Percentiles rank a stretch among this genome's conserved stretches.
These are phyloP conservation scores for Hippocampus abdominalis DNA, from an alignment of 2,113 vertebrate species.

Conservation along the genomic window DNA sequence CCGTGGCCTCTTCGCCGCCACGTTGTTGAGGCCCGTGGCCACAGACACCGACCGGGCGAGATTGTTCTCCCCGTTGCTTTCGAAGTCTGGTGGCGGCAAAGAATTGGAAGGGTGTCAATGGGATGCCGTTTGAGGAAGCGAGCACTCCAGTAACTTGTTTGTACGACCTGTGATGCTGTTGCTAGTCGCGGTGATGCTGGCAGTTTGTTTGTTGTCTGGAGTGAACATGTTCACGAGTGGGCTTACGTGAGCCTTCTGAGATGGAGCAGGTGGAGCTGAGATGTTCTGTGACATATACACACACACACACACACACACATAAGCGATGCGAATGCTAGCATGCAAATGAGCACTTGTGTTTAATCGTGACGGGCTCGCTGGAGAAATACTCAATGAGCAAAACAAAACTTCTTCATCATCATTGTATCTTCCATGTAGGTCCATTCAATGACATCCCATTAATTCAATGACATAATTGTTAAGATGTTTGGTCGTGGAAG, in stretches of 20 bases:
- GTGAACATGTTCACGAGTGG: constrained; percentile 88
- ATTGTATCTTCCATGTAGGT: too few species aligned
- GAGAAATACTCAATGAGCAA: too few species aligned
- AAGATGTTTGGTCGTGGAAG: too few species aligned
- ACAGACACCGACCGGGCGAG: constrained; percentile 84
- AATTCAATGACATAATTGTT: too few species aligned
- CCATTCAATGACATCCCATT: too few species aligned
- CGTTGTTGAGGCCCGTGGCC: constrained; percentile 85
- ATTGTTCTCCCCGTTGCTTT: constrained; percentile 67
- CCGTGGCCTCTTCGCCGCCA: constrained; percentile 81
- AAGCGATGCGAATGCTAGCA: background rate
- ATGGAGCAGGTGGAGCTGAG: constrained; percentile 76
- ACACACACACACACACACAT: too few species aligned
- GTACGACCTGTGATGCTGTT: constrained; percentile 47
- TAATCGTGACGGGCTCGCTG: too few species aligned
- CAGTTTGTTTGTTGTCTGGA: constrained; percentile 55
- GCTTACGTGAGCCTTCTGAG: constrained; percentile 76
- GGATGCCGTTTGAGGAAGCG: background rate
- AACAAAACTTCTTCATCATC: too few species aligned
- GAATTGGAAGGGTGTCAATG: background rate
- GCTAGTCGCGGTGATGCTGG: constrained; percentile 34
- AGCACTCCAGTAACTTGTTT: background rate
- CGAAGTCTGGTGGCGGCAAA: constrained; percentile 31
- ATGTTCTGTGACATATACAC: constrained; percentile 46
- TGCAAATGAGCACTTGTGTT: background rate